Evolutionary conservation across 37 sponge, comb jelly and placozoan genomes (phyloP).

Genomic region (Petrosia ficiformis): DNA sequence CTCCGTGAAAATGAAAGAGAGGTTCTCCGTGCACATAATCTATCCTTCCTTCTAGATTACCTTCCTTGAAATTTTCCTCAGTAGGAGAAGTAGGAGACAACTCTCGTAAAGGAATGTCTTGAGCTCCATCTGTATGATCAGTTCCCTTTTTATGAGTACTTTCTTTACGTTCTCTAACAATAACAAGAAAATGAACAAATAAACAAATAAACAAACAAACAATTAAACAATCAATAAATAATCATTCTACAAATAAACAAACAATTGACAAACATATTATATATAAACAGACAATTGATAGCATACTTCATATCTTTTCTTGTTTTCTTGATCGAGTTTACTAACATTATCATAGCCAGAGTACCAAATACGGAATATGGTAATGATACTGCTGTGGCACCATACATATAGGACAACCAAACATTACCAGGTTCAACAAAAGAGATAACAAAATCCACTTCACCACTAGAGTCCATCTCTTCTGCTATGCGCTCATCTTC

Average conservation of each 20-base stretch:
- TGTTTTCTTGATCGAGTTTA: not conserved
- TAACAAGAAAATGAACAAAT: too few relatives aligned
- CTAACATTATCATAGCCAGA: not conserved
- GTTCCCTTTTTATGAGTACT: too few relatives aligned
- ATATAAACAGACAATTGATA: too few relatives aligned
- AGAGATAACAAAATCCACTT: not conserved
- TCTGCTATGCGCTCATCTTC: not conserved
- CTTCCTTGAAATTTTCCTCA: not conserved
- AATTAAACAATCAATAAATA: too few relatives aligned
- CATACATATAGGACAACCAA: not conserved
- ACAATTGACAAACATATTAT: too few relatives aligned
- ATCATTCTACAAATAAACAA: too few relatives aligned
- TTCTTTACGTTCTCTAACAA: too few relatives aligned
- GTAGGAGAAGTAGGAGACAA: not conserved
- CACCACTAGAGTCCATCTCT: not conserved
- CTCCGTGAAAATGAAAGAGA: not conserved
- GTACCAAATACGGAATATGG: slow-evolving; percentile 1
- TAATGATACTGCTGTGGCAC: not conserved
- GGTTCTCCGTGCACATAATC: not conserved
- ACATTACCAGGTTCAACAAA: not conserved
- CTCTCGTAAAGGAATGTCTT: too few relatives aligned
- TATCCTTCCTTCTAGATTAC: slow-evolving; percentile 1
- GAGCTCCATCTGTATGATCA: not conserved
- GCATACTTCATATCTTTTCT: too few relatives aligned
- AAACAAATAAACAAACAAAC: too few relatives aligned